Conservation (phyloP, 2,113 vertebrate genomes). For the Circaetus cinerascens region DNA sequence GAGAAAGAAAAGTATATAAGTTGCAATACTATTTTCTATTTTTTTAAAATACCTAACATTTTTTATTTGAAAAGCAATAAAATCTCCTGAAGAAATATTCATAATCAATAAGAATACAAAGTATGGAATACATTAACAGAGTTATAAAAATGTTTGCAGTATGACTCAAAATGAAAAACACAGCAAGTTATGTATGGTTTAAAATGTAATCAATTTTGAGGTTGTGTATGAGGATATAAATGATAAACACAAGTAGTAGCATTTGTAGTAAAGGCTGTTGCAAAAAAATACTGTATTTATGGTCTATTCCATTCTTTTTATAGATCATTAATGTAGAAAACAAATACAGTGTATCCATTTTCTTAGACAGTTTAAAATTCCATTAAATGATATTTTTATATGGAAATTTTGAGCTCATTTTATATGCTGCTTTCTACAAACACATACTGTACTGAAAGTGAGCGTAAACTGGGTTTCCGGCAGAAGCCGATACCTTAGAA, state of each 20-base stretch:
- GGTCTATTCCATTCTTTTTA: slow-evolving; percentile 75
- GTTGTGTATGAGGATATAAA: slow-evolving; percentile 75
- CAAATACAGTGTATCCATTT: slow-evolving; percentile 74
- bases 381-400: slow-evolving; percentile 76
- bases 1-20: slow-evolving; percentile 57
- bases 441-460: not conserved
- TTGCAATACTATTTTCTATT: slow-evolving; percentile 50
- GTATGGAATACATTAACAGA: slow-evolving; percentile 78
- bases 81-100: slow-evolving; percentile 77
- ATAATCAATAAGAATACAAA: slow-evolving; percentile 81
- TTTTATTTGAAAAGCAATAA: slow-evolving; percentile 79
- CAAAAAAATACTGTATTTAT: slow-evolving; percentile 75
- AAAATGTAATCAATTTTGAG: slow-evolving; percentile 82
- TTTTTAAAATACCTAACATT: slow-evolving; percentile 62
- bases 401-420: slow-evolving; percentile 58
- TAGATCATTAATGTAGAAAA: slow-evolving; percentile 80
- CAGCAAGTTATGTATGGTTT: slow-evolving; percentile 72
- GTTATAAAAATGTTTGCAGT: slow-evolving; percentile 79
- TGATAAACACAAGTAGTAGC: slow-evolving; percentile 77
- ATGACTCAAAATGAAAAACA: slow-evolving; percentile 77
- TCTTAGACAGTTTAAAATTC: slow-evolving; percentile 73
- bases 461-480: not conserved
- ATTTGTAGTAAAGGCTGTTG: slow-evolving; percentile 79
- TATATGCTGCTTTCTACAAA: not conserved
- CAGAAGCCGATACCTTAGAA: not conserved